Conservation (phyloP, 2,888 invertebrate genomes). For the Oscheius sp. region DNA sequence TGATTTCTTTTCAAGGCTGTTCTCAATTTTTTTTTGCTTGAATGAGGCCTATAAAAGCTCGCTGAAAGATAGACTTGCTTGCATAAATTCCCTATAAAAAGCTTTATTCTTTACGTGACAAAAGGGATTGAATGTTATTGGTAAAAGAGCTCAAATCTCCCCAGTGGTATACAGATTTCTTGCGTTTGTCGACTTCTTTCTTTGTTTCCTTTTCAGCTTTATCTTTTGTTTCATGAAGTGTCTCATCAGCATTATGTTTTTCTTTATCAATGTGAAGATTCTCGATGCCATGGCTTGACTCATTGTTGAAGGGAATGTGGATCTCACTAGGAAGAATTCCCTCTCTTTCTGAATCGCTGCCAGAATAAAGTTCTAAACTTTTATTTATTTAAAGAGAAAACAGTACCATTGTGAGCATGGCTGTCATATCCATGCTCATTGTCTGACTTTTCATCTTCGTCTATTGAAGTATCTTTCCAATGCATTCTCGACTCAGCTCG, state of each 20-base stretch:
- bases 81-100: too few relatives aligned
- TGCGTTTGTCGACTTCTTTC: conserved; percentile 12
- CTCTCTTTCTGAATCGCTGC: conserved; percentile 4
- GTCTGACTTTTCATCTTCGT: neutral
- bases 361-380: neutral
- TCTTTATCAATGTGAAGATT: neutral
- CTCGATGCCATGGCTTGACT: neutral
- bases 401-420: too few relatives aligned
- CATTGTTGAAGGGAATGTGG: conserved; percentile 18
- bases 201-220: neutral
- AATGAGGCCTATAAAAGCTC: too few relatives aligned
- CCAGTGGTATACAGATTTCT: conserved; percentile 34
- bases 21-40: too few relatives aligned
- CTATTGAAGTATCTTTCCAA: conserved; percentile 13
- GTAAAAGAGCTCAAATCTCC: conserved; percentile 46
- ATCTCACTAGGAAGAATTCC: conserved; percentile 21
- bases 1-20: too few relatives aligned
- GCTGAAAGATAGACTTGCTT: too few relatives aligned
- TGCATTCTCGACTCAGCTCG: conserved; percentile 13
- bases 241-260: neutral
- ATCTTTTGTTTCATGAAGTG: too few relatives aligned
- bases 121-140: conserved; percentile 48
- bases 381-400: neutral
- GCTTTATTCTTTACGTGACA: conserved; percentile 27
- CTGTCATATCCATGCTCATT: neutral